Conservation (phyloP, 2,113 vertebrate genomes). For the Laticauda laticaudata region DNA sequence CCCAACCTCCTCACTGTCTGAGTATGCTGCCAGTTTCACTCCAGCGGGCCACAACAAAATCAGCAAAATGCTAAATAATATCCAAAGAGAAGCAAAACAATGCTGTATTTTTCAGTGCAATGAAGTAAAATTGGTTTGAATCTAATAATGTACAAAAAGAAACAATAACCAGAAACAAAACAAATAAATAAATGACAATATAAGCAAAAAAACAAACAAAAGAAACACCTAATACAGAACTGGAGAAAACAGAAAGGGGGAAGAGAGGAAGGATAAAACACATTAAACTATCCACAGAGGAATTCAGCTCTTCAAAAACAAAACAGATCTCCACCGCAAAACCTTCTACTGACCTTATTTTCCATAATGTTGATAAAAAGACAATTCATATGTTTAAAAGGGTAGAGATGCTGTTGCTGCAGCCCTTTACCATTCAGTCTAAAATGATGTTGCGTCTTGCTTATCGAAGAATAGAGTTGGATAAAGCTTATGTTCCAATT, state of each 20-base stretch:
- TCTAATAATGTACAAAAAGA: not conserved
- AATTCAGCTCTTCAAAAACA: not conserved
- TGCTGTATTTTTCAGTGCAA: not conserved
- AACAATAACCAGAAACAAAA: not conserved
- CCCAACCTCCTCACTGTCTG: too few species aligned
- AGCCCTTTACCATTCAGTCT: not conserved
- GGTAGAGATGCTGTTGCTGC: not conserved
- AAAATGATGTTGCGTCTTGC: not conserved
- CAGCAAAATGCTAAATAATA: not conserved
- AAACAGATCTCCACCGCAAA: not conserved
- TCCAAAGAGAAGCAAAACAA: not conserved
- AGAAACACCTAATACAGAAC: not conserved
- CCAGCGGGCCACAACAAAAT: not conserved
- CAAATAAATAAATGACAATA: not conserved
- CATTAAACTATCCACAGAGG: not conserved
- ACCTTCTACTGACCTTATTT: not conserved
- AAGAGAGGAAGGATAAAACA: not conserved
- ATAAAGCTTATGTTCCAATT: not conserved
- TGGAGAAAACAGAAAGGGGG: not conserved
- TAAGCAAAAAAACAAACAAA: too few species aligned
- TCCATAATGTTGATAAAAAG: not conserved
- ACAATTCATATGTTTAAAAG: not conserved
- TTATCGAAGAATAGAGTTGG: not conserved
- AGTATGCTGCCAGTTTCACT: too few species aligned
- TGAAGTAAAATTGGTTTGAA: not conserved